Evolutionary conservation across 2,888 invertebrate species (phyloP), one percentile per base, ranked within the genome.

Genomic region (Pheosia tremula): DNA sequence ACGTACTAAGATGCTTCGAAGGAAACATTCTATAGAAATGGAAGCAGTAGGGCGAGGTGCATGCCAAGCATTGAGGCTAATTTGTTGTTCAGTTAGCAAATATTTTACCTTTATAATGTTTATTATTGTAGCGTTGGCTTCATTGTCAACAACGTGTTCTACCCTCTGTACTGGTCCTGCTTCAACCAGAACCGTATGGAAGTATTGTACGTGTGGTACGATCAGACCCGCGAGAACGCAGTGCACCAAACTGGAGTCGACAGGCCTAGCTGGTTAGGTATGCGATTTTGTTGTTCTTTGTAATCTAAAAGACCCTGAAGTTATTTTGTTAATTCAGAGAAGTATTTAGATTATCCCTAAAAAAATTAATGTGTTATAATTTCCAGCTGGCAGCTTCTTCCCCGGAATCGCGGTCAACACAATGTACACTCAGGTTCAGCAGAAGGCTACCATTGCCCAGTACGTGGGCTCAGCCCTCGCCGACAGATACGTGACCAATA

Each of bases 151-250:
- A 80, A 82, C 7, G 79, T 83, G n/a, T 94, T 95, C 77, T 83
- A 93, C 65, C 84, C 87, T 38, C 77, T 88, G 13, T 93, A 94
- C 68, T 88, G 86, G 68, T 86, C 94, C 0, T 95, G 95, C 78
- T 95, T 94, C 71, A 91, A 95, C 78, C 84, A 88, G 37, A 77
- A 68, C 4, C 81, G 87, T 0, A 82, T 94, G 58, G 91, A 90
- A 63, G 90, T 94, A 0, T 72, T 94, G 9, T 95, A 95, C 71
- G 91, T 93, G 0, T 87, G 90, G 78, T 91, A 90, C 58, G 85
- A 89, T 57, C 84, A 95, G 64, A 87, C 88, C n/a, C 77, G 87
- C 0, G 81, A 81, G 0, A 92, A 95, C 60, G 85, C 86, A 5
- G 85, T 91, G 0, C 88, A 89, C 60, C 94, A 95, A 73, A 83